Percentiles rank a stretch among this genome's conserved stretches.
Conservation (phyloP, 2,888 invertebrate species). For the Ethmia dodecea region DNA sequence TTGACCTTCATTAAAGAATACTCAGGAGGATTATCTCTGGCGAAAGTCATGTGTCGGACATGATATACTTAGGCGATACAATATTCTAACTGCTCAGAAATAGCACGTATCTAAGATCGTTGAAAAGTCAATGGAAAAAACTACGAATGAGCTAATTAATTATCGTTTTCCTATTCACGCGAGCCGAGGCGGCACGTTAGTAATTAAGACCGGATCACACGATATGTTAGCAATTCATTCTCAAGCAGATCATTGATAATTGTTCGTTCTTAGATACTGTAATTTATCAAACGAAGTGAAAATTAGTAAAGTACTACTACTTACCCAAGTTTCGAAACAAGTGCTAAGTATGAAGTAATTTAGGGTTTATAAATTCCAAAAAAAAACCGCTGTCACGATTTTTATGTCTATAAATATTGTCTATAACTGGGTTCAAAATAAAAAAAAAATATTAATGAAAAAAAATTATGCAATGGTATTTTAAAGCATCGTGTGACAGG, state of each 20-base stretch:
- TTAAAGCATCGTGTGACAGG: no score
- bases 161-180: conserved; percentile 43
- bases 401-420: no score
- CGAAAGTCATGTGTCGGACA: conserved; percentile 23
- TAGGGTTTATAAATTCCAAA: no score
- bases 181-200: conserved; percentile 26
- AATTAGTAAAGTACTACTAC: no score
- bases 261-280: conserved; percentile 26
- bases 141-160: conserved; percentile 44
- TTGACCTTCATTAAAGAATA: conserved; percentile 19
- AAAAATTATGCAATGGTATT: no score
- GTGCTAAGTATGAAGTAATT: no score
- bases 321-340: no score
- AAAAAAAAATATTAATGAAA: no score
- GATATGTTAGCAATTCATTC: conserved; percentile 39
- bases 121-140: conserved; percentile 27
- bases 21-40: conserved; percentile 18
- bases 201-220: conserved; percentile 50
- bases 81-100: conserved; percentile 14
- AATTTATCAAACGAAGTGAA: conserved; percentile 5
- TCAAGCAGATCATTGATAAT: conserved; percentile 33
- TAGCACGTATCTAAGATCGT: conserved; percentile 26
- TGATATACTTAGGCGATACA: conserved; percentile 19
- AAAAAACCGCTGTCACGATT: no score
- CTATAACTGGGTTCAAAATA: no score